These are phyloP conservation scores for Lingula anatina DNA, from an alignment of 2,888 invertebrate genomes.

Conservation along the genomic window DNA sequence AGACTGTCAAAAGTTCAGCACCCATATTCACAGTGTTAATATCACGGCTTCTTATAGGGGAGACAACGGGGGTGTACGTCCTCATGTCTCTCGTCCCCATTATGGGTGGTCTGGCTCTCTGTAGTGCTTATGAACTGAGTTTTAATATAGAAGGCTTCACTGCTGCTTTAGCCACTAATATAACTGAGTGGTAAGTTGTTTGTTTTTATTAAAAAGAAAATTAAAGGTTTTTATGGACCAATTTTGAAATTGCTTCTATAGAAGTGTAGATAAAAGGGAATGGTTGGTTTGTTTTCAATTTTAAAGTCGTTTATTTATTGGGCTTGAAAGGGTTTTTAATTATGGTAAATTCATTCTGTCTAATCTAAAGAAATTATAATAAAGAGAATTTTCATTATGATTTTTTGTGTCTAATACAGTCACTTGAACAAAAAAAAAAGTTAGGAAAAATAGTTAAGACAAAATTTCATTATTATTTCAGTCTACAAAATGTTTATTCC, in stretches of 20 bases:
- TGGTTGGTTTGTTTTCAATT: too few species aligned
- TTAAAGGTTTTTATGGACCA: not conserved
- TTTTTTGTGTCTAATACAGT: too few species aligned
- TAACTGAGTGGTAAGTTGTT: constrained; percentile 65
- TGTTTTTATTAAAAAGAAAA: too few species aligned
- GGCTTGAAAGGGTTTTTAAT: too few species aligned
- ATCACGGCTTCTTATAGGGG: constrained; percentile 57
- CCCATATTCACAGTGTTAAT: constrained; percentile 74
- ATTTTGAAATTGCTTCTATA: too few species aligned
- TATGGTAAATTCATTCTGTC: too few species aligned
- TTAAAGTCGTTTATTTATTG: too few species aligned
- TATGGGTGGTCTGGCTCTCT: constrained; percentile 70
- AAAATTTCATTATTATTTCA: constrained; percentile 50
- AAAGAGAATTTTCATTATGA: too few species aligned
- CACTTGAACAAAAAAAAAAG: too few species aligned
- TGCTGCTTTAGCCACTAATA: constrained; percentile 72
- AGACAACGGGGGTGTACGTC: constrained; percentile 55
- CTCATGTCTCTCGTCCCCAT: constrained; percentile 71
- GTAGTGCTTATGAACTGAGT: constrained; percentile 72
- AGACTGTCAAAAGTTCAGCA: constrained; percentile 75
- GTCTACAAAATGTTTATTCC: constrained; percentile 73
- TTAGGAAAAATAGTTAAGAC: too few species aligned
- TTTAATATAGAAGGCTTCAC: constrained; percentile 69
- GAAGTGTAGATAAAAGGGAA: too few species aligned
- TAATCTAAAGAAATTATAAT: too few species aligned